These are phyloP conservation scores for Drosophila paulistorum DNA, from an alignment of 1,140 invertebrate species.

Conservation along the genomic window DNA sequence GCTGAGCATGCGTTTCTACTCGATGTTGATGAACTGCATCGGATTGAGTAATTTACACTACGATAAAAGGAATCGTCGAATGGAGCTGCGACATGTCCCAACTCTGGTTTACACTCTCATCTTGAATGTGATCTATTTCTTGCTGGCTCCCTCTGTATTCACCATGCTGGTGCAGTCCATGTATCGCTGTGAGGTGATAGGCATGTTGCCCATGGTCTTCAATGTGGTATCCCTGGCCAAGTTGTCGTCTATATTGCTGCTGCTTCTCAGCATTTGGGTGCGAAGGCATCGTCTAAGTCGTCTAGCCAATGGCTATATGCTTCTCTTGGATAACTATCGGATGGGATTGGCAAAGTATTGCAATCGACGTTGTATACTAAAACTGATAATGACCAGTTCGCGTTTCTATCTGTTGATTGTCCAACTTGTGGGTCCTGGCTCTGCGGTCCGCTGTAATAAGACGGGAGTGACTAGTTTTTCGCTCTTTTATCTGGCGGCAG, in stretches of 20 bases:
- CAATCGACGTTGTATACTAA: conserved; percentile 20
- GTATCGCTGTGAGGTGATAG: conserved; percentile 32
- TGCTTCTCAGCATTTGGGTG: conserved; percentile 40
- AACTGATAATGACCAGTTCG: conserved; percentile 28
- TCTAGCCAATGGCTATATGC: conserved; percentile 38
- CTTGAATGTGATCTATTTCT: conserved; percentile 44
- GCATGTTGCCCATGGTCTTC: conserved; percentile 45
- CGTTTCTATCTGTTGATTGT: conserved; percentile 34
- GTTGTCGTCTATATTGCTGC: conserved; percentile 5
- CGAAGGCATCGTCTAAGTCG: conserved; percentile 13
- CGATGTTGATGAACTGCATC: conserved; percentile 38
- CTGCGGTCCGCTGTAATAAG: conserved; percentile 29
- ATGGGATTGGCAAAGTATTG: conserved; percentile 13
- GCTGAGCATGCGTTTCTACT: conserved; percentile 32
- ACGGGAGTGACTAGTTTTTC: background rate
- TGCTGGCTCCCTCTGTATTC: conserved; percentile 38
- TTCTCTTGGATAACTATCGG: conserved; percentile 18
- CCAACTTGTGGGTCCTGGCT: conserved; percentile 25
- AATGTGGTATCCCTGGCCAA: conserved; percentile 40
- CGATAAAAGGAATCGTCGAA: conserved; percentile 6
- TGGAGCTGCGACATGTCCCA: conserved; percentile 14
- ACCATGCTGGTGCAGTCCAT: conserved; percentile 26
- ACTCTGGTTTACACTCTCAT: conserved; percentile 44
- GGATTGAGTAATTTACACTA: conserved; percentile 50
- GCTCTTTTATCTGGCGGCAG: conserved; percentile 14